phyloP scores from a whole-genome alignment of 1,140 invertebrate species.

The Physella acuta region DNA sequence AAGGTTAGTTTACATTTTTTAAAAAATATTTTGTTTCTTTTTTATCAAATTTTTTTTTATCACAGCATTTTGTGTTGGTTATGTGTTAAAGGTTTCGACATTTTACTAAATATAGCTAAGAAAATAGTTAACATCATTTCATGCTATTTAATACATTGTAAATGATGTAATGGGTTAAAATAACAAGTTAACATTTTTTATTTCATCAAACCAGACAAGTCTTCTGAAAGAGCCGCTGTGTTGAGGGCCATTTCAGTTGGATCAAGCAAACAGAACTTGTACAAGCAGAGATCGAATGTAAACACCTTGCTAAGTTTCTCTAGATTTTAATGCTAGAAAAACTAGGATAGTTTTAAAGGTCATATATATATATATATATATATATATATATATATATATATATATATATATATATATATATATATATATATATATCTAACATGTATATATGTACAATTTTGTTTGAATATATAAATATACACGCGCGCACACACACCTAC shows the following conservation, averaged over 20 bases:
- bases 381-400: not conserved
- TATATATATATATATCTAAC: not conserved
- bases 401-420: not conserved
- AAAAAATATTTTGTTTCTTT: not conserved
- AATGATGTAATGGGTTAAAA: not conserved
- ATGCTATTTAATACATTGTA: not conserved
- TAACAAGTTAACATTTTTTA: not conserved
- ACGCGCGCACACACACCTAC: not conserved
- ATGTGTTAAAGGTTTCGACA: not conserved
- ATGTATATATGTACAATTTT: not conserved
- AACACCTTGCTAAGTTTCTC: no score
- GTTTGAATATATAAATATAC: not conserved
- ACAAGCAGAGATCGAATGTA: slow-evolving; percentile 1
- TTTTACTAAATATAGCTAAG: not conserved
- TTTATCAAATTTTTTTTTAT: not conserved
- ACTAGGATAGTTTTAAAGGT: not conserved
- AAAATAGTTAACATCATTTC: not conserved
- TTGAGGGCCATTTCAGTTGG: slow-evolving; percentile 8
- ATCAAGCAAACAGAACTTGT: slow-evolving; percentile 3
- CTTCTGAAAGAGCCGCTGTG: slow-evolving; percentile 16
- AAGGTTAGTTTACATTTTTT: slow-evolving; percentile 67
- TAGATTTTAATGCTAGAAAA: no score
- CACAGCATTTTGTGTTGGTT: not conserved
- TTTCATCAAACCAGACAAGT: not conserved
- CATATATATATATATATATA: not conserved